Percentiles rank a stretch among this genome's conserved stretches.
Conservation (phyloP, 2,113 vertebrate genomes). For the human (Homo sapiens) region DNA sequence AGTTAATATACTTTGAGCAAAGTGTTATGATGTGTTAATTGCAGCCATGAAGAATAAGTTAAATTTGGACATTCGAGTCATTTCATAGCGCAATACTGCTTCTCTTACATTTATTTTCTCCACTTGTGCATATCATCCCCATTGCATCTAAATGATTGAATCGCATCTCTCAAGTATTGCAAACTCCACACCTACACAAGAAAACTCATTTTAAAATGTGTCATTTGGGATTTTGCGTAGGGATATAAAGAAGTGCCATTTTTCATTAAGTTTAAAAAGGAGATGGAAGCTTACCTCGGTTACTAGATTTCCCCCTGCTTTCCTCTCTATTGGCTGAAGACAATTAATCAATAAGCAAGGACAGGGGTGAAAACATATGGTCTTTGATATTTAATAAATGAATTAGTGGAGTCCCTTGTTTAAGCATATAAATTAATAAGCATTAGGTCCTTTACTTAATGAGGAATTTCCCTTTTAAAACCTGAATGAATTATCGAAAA, state of each 20-base stretch:
- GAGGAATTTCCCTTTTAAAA: conserved; percentile 87
- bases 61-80: background rate
- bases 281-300: conserved; percentile 53
- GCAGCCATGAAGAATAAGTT: background rate
- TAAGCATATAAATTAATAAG: conserved; percentile 88
- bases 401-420: conserved; percentile 80
- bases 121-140: background rate
- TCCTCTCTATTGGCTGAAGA: conserved; percentile 70
- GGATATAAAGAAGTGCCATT: background rate
- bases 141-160: background rate
- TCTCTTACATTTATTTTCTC: background rate
- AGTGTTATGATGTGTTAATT: background rate
- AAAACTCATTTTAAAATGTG: conserved; percentile 13
- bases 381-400: conserved; percentile 88
- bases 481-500: conserved; percentile 87
- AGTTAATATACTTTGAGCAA: background rate
- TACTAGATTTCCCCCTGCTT: conserved; percentile 46
- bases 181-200: background rate
- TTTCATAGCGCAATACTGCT: background rate
- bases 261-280: conserved; percentile 54
- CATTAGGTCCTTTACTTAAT: conserved; percentile 83
- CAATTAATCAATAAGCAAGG: conserved; percentile 84
- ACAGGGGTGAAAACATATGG: conserved; percentile 81
- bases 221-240: background rate
- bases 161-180: background rate